A percentile compares a stretch with the other conserved stretches of the same genome.
phyloP scores from a whole-genome alignment of 1,140 invertebrate species.

The Lysiphlebus fabarum region DNA sequence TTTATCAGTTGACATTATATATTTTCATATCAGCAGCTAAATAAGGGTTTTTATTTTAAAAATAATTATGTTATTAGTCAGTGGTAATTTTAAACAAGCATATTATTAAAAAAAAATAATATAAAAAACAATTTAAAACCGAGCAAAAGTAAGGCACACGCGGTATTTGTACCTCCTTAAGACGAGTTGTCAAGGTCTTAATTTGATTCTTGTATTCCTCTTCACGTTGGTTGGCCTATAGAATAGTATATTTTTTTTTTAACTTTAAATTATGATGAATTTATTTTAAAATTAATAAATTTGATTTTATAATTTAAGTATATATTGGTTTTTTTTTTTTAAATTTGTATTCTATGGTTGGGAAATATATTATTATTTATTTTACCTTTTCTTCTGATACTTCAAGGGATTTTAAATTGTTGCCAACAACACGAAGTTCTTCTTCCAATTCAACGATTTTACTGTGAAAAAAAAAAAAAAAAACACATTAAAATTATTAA shows the following conservation, averaged over 20 bases:
- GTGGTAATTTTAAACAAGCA: constrained; percentile 26
- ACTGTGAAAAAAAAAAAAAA: constrained; percentile 64
- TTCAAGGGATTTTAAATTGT: constrained; percentile 99
- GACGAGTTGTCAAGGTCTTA: constrained; percentile 96
- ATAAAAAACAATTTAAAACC: constrained; percentile 32
- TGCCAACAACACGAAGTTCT: constrained; percentile 97
- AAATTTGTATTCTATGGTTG: background rate
- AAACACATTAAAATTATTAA: background rate
- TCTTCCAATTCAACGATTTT: constrained; percentile 99
- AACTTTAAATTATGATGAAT: no score
- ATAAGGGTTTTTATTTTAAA: constrained; percentile 4
- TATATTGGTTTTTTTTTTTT: background rate
- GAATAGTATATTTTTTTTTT: constrained; percentile 25
- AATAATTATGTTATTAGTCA: constrained; percentile 10
- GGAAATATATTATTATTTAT: constrained; percentile 12
- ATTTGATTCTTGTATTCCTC: constrained; percentile 99
- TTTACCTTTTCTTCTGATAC: constrained; percentile 99
- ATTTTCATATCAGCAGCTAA: constrained; percentile 2
- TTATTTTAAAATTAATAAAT: constrained; percentile 4
- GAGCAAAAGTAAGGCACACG: constrained; percentile 44
- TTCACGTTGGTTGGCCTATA: constrained; percentile 98
- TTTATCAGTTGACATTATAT: background rate
- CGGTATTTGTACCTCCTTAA: constrained; percentile 89
- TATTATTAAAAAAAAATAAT: constrained; percentile 24
- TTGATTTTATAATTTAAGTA: background rate